Conservation (phyloP, 1,140 invertebrate genomes). For the Atta cephalotes region DNA sequence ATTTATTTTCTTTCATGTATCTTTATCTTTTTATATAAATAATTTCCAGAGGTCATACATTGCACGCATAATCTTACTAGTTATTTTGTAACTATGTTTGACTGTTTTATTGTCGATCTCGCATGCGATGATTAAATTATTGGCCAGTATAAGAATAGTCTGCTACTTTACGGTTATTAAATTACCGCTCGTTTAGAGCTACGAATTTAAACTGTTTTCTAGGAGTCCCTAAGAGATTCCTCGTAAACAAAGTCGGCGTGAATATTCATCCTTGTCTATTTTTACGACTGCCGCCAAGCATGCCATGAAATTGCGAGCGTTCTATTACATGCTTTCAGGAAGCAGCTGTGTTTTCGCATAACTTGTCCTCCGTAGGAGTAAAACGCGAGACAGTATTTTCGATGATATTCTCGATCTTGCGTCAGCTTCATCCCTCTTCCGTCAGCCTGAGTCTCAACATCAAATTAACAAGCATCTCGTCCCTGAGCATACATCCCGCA, state of each 20-base stretch:
- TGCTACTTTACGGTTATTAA: not conserved
- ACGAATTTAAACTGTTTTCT: conserved; percentile 34
- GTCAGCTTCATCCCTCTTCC: conserved; percentile 69
- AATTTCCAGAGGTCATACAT: not conserved
- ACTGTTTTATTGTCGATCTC: conserved; percentile 4
- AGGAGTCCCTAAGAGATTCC: not conserved
- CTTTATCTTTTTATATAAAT: not conserved
- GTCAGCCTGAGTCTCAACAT: conserved; percentile 61
- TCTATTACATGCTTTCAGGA: conserved; percentile 42
- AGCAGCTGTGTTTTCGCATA: conserved; percentile 58
- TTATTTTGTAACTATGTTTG: not conserved
- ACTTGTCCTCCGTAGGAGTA: conserved; percentile 62
- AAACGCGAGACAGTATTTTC: conserved; percentile 52
- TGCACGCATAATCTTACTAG: not conserved
- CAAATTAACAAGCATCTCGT: conserved; percentile 2
- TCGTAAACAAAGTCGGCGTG: conserved; percentile 39
- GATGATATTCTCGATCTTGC: conserved; percentile 69
- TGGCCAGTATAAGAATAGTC: conserved; percentile 24
- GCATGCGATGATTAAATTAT: conserved; percentile 23
- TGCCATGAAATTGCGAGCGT: conserved; percentile 26
- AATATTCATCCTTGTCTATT: conserved; percentile 49
- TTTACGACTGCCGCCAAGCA: conserved; percentile 1
- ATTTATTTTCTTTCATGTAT: not conserved
- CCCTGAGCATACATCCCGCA: not conserved
- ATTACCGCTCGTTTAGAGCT: conserved; percentile 5